A percentile compares a stretch with the other conserved stretches of the same genome.
Conservation (phyloP, 30 jellyfish, hydroid and myxozoan species). For the Pelagia noctiluca region DNA sequence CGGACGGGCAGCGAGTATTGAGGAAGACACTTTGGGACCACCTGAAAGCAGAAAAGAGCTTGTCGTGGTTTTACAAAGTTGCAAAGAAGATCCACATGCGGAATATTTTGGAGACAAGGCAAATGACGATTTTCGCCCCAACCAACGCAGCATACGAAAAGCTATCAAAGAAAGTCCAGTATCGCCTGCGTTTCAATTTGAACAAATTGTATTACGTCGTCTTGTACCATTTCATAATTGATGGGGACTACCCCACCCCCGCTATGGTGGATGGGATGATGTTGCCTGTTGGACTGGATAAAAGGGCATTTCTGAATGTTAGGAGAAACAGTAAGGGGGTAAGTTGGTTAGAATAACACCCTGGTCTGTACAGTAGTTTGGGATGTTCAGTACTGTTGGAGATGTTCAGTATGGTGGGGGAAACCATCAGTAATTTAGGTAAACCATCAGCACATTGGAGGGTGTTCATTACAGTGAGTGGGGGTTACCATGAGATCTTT, state of each 20-base stretch:
- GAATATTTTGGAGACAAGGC: background rate
- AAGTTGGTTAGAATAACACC: no score
- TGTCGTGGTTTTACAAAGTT: constrained; percentile 17
- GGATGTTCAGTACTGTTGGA: no score
- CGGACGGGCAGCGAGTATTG: background rate
- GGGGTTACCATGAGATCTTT: no score
- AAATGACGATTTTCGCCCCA: constrained; percentile 17
- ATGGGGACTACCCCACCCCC: background rate
- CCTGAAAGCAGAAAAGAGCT: constrained; percentile 2
- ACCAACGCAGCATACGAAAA: constrained; percentile 16
- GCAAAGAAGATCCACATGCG: background rate
- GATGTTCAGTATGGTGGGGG: no score
- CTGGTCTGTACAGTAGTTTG: no score
- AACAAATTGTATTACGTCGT: constrained; percentile 13
- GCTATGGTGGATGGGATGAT: constrained; percentile 8
- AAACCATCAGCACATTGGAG: no score
- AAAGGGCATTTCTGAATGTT: constrained; percentile 35
- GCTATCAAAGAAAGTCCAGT: background rate
- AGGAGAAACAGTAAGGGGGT: background rate
- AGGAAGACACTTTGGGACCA: constrained; percentile 26
- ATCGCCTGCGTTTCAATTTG: background rate
- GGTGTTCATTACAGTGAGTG: no score
- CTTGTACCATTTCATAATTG: constrained; percentile 9
- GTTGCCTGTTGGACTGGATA: constrained; percentile 22
- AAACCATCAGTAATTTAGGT: no score